A percentile compares a stretch with the other conserved stretches of the same genome.
phyloP scores from a whole-genome alignment of 2,888 invertebrate species.

The Sinentomon sp. region DNA sequence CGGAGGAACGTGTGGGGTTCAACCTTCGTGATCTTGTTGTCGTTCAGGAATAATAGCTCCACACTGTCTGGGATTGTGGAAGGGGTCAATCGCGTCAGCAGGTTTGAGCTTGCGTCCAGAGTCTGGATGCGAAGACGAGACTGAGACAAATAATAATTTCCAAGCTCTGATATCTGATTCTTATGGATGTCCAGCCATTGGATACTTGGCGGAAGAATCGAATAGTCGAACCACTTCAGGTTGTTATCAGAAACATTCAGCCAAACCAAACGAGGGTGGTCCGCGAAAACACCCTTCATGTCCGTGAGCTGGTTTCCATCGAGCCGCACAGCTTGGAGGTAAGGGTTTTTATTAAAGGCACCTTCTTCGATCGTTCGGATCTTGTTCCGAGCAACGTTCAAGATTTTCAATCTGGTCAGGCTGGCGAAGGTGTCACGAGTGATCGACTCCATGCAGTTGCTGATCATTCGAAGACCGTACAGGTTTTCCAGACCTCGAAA shows the following conservation, averaged over 20 bases:
- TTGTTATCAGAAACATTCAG: constrained; percentile 73
- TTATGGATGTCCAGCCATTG: constrained; percentile 74
- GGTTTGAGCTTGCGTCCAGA: constrained; percentile 71
- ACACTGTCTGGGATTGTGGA: constrained; percentile 53
- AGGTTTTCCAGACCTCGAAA: constrained; percentile 38
- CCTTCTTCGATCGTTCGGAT: constrained; percentile 47
- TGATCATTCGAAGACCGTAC: constrained; percentile 60
- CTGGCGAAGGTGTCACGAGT: constrained; percentile 50
- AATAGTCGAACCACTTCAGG: constrained; percentile 64
- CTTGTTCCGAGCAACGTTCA: constrained; percentile 65
- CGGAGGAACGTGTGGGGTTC: constrained; percentile 69
- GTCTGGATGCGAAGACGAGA: constrained; percentile 50
- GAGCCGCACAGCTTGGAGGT: constrained; percentile 55
- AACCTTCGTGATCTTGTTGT: constrained; percentile 57
- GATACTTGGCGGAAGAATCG: constrained; percentile 46
- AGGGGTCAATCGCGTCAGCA: constrained; percentile 39
- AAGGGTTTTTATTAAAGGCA: constrained; percentile 46
- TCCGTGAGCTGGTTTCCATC: constrained; percentile 59
- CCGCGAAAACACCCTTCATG: constrained; percentile 53
- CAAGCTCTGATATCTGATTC: constrained; percentile 49
- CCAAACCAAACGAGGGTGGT: constrained; percentile 57
- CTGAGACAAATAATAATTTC: too few species aligned
- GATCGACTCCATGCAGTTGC: constrained; percentile 56
- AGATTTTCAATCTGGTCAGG: constrained; percentile 48
- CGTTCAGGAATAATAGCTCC: constrained; percentile 59